Evolutionary conservation across 2,113 vertebrate genomes (phyloP).

Genomic region (Coptodon rendalli): DNA sequence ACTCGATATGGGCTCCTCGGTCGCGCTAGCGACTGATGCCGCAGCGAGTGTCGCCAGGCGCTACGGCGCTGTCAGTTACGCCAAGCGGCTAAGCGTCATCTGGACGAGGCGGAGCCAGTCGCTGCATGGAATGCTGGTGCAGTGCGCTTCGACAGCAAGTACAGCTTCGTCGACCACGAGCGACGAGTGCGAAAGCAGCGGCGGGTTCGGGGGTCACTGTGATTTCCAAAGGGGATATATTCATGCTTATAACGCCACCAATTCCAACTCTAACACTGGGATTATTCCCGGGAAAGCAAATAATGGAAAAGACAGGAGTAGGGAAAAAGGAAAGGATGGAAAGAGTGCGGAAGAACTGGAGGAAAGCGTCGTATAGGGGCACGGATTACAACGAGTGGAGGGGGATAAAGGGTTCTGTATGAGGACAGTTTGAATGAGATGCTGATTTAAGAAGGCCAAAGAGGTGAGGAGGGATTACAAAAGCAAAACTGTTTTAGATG

Average conservation of each 20-base stretch:
- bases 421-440: not conserved
- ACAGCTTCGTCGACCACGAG: constrained; percentile 60
- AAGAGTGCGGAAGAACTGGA: constrained; percentile 74
- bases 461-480: not conserved
- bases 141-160: constrained; percentile 66
- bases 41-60: constrained; percentile 51
- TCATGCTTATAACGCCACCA: constrained; percentile 70
- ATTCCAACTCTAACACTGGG: constrained; percentile 69
- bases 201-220: constrained; percentile 16
- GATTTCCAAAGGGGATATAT: constrained; percentile 61
- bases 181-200: constrained; percentile 30
- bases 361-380: constrained; percentile 81
- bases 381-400: not conserved
- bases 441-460: not conserved
- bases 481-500: not conserved
- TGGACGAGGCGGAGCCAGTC: constrained; percentile 88
- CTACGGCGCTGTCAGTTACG: constrained; percentile 71
- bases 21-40: constrained; percentile 53
- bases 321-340: constrained; percentile 34
- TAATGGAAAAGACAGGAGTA: constrained; percentile 15
- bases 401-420: not conserved
- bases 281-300: not conserved
- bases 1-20: constrained; percentile 78
- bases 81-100: constrained; percentile 83
- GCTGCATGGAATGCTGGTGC: constrained; percentile 81